Base-by-base conservation (phyloP, 2,797 vertebrate genomes). In the Tokudaia tokunoshimensis region DNA sequence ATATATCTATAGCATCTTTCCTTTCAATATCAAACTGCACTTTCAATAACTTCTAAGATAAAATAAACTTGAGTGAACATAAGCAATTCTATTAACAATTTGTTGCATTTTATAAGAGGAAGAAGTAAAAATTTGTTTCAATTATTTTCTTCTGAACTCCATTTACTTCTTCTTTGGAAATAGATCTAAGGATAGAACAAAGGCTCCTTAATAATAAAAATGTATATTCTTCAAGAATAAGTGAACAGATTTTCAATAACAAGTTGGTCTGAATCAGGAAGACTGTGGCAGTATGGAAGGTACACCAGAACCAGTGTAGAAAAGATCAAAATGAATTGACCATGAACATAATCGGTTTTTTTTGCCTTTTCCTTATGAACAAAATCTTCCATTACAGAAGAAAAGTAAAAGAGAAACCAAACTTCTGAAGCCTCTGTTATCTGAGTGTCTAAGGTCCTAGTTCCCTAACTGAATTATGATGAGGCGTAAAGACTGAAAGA, bases 351-450 rank as follows among this genome's bases (percentile, higher is more conserved):
- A 85, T 94, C 47, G 86, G n/a, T n/a, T 59, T 94, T 90, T 29
- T 31, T 88, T 94, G 8, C 0, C 59, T 92, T 89, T 75, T 70
- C 3, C 26, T 47, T 96, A 41, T 74, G 55, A 97, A 59, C 72
- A 95, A 59, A 94, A 83, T 75, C 37, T 96, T 97, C 83, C 55
- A 83, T 90, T 90, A 82, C n/a, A 95, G n/a, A 95, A 44, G 12
- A 79, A 74, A 87, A 88, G 15, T 57, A 92, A 83, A 82, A 90
- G 63, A 92, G 20, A 92, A 96, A 95, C 61, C 44, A 81, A 96
- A 89, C 1, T 7, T 75, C 55, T 75, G 37, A 59, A 65, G 41
- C 3, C 6, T 96, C 78, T 83, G 41, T 84, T 94, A 59, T 86
- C 85, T 94, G 3, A 57, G 95, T 83, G 79, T 96, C 89, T 81